phyloP scores from a whole-genome alignment of 2,113 vertebrate species.

The Podarcis raffonei region DNA sequence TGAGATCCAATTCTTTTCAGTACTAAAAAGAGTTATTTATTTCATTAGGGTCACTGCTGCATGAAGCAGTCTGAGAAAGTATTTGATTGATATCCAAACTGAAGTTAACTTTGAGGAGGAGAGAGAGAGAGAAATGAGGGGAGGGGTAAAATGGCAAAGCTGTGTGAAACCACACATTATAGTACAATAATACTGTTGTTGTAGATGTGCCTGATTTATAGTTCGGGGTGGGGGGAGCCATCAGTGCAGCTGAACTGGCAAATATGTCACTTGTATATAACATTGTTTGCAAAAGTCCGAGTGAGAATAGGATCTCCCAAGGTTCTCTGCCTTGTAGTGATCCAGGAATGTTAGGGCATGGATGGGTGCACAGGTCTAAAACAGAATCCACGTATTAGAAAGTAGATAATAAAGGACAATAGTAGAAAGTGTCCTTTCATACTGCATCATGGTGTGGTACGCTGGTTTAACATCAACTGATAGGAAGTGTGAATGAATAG shows the following conservation, averaged over 20 bases:
- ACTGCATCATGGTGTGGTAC: no score
- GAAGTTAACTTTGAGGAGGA: background rate
- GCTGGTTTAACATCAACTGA: no score
- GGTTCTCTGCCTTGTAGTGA: no score
- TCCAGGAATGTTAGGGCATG: background rate
- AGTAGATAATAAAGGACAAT: no score
- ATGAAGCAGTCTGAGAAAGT: background rate
- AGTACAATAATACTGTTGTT: fast-evolving
- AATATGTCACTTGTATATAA: background rate
- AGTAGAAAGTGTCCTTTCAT: no score
- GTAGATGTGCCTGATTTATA: background rate
- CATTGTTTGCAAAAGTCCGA: background rate
- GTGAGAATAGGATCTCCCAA: background rate
- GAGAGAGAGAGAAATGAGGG: fast-evolving
- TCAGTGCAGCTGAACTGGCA: background rate
- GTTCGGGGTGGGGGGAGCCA: fast-evolving
- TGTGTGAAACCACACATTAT: fast-evolving
- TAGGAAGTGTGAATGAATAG: no score
- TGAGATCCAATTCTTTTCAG: background rate
- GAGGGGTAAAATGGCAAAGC: background rate
- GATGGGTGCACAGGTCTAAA: background rate
- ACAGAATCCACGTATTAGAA: background rate
- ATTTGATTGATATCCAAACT: background rate
- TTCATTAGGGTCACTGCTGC: background rate
- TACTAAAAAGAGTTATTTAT: background rate